Base-by-base conservation (phyloP, 2,888 invertebrate species). In the Andrena trimmerana region DNA sequence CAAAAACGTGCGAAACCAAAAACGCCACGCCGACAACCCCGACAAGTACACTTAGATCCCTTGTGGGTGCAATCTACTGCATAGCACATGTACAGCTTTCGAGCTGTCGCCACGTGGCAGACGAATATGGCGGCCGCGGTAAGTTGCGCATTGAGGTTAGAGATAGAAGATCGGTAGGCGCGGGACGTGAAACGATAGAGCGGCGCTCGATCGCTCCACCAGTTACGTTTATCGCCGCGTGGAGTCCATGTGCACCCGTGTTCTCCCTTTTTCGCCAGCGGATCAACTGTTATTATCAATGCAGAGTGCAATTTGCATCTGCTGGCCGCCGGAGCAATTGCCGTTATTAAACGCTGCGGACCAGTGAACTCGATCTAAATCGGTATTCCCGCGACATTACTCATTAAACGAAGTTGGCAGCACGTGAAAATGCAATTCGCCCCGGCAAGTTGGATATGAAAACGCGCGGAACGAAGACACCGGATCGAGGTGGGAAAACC, bases 1-100 rank as follows among this genome's bases (percentile, higher is more conserved):
- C 66, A 72, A 85, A 83, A 86, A 86, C 78, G 75, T 63, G 75
- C 72, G 83, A 85, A 85, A 86, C 69, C 72, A 48, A 78, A 70
- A 85, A 66, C 72, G 86, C 75, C 78, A 66, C 62, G 75, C 70
- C 80, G 62, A 72, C 69, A 57, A 10, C 29, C 29, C 63, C 13
- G 42, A 10, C 54, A 8, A 24, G 27, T 24, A n/a, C 52, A 57
- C 60, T 52, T 63, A 24, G 42, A 42, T 36, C 24, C 5, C 33
- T 33, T 20, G 13, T 42, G 36, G 31, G 31, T 42, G 62, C 24
- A 13, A 54, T 63, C 42, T 54, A 62, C 57, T n/a, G 52, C 59
- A 60, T 42, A 16, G 42, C 42, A 42, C 42, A 42, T 42, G 42
- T 42, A 42, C 42, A 42, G 42, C 42, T 42, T 42, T 20, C 73